Evolutionary conservation across 2,797 vertebrate species (phyloP), one percentile per base, ranked within the genome.

Genomic region (Phrynocephalus vlangalii): DNA sequence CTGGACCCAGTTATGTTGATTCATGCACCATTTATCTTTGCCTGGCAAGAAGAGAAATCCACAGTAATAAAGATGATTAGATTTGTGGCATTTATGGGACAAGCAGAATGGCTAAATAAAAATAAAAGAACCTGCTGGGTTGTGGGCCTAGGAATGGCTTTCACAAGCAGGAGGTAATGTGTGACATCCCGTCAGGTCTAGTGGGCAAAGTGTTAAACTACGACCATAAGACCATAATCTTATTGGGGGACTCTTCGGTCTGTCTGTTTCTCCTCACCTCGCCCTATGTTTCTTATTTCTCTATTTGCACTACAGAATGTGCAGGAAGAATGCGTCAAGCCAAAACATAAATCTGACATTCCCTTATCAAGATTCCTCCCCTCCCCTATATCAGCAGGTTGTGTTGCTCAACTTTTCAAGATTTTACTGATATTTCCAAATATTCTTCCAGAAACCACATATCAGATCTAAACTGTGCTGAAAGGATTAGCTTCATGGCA

Each of bases 1-100:
- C 56, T 56, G 52, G 76, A 44, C n/a, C 68, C 48, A 28, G 11
- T 48, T 9, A 6, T 72, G 52, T 72, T 22, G 20, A 1, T 72
- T 82, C 75, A 83, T 18, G 68, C 28, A 56, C 50, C 28, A 71
- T 84, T 79, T 78, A 82, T 82, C 75, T 86, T 26, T 78, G 73
- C 52, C 72, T 33, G 63, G 66, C 28, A 15, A 73, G 56, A 84
- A 79, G 68, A 68, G 76, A 79, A 79, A 80, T 86, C 66, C 28
- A 33, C 76, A 80, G n/a, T 48, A 68, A 73, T 84, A 84, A 63
- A 73, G 75, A 83, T 79, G 66, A 72, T 48, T 66, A 71, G 66
- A 9, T 50, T 30, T 68, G 73, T 79, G 79, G 79, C 33, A 50
- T 83, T 89, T 72, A 68, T 56, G 52, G 24, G 38, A 5, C 33